Base-by-base conservation (phyloP, 2,797 vertebrate species). In the Leuciscus waleckii region DNA sequence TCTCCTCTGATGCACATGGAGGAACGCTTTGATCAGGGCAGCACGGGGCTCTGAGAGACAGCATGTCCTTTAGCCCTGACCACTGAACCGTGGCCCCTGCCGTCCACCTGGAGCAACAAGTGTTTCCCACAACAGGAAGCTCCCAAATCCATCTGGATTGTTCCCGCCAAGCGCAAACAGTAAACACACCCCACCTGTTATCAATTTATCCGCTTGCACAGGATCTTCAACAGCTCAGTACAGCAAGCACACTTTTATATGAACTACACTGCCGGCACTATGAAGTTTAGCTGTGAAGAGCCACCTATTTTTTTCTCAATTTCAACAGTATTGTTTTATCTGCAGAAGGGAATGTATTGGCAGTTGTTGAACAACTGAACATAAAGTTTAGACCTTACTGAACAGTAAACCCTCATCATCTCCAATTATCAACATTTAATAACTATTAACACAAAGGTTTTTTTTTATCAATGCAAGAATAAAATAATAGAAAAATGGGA, bases 1-100 rank as follows among this genome's bases (percentile, higher is more conserved):
- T 93, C 93, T 94, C 92, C 94, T 93, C 90, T 90, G 95, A 95
- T 95, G 94, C 93, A 89, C 94, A 96, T 92, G 94, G 93, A 88
- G 89, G 92, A 94, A 92, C 0, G 89, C 96, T 97, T 96, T 97
- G 96, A 97, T 97, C 94, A 91, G 16, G 88, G 91, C 94, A 92
- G 91, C 88, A 89, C 92, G 93, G 94, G 92, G 93, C 91, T 93
- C 85, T 85, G 89, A 90, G 90, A 93, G 94, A 89, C 56, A 80
- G 93, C 91, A 88, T 91, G 93, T 93, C 91, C 75, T 88, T 92
- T 89, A 93, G 90, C 87, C 88, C 90, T 92, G 88, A 90, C 94
- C 86, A 91, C 95, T 93, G 94, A 96, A 94, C 94, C 91, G 79
- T 87, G 91, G 93, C 95, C 92, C 92, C 89, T 80, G 91, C 91